A percentile compares a stretch with the other conserved stretches of the same genome.
Conservation (phyloP, 2,113 vertebrate genomes). For the Pteronura brasiliensis region DNA sequence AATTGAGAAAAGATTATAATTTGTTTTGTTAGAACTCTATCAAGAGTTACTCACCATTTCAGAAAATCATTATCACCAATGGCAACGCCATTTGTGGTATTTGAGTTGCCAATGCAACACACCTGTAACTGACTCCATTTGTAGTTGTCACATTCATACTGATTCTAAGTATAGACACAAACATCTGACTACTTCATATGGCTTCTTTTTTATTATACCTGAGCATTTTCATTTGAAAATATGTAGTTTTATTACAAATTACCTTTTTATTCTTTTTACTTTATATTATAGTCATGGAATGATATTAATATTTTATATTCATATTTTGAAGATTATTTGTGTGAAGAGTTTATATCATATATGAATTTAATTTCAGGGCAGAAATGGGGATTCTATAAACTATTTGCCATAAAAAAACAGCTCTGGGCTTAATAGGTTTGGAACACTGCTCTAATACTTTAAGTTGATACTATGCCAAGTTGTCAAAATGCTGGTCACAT, state of each 20-base stretch:
- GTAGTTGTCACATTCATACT: conserved; percentile 48
- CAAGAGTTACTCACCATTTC: conserved; percentile 44
- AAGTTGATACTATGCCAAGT: not conserved
- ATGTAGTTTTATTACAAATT: conserved; percentile 23
- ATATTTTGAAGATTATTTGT: conserved; percentile 27
- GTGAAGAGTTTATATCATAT: not conserved
- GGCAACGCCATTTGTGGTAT: conserved; percentile 65
- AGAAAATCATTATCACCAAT: conserved; percentile 70
- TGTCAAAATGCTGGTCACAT: not conserved
- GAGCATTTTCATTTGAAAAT: conserved; percentile 57
- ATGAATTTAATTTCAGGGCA: not conserved
- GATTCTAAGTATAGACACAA: conserved; percentile 73
- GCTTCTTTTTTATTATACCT: conserved; percentile 66
- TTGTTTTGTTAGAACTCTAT: conserved; percentile 61
- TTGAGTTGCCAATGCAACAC: conserved; percentile 62
- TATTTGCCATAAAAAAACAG: not conserved
- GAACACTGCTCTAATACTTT: not conserved
- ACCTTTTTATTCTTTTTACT: conserved; percentile 4
- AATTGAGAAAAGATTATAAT: conserved; percentile 29
- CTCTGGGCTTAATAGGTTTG: not conserved
- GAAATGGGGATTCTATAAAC: not conserved
- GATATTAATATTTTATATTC: not conserved
- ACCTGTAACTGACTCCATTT: conserved; percentile 70
- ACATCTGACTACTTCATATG: conserved; percentile 74
- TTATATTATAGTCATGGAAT: not conserved